phyloP scores from a whole-genome alignment of 92 coral and sea anemone species.

The Umimayanthus kanabou region DNA sequence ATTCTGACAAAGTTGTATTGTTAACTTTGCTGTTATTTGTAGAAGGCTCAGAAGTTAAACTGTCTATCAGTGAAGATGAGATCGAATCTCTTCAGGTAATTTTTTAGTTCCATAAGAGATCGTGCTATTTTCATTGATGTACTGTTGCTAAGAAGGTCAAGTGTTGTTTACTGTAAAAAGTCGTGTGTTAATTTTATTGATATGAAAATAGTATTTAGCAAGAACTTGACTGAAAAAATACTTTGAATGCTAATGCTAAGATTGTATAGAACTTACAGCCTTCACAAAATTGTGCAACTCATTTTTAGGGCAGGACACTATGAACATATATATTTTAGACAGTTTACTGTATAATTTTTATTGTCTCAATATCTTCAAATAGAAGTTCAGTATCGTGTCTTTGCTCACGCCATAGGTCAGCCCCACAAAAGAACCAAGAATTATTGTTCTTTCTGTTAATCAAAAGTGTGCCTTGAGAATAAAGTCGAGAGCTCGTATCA shows the following conservation, averaged over 20 bases:
- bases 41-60: not conserved
- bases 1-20: not conserved
- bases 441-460: constrained; percentile 24
- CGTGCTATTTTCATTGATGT: no score
- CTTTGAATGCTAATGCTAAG: no score
- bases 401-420: not conserved
- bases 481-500: not conserved
- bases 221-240: no score
- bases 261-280: no score
- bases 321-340: no score
- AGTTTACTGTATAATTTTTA: no score
- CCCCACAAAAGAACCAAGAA: constrained; percentile 10
- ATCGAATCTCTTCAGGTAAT: constrained; percentile 23
- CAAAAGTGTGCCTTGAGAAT: constrained; percentile 34
- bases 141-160: no score
- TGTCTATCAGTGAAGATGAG: not conserved
- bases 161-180: no score
- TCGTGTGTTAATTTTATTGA: no score
- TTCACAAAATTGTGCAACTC: no score
- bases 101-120: not conserved
- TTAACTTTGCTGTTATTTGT: not conserved
- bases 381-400: not conserved
- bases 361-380: not conserved
- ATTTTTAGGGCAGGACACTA: no score
- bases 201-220: no score